A percentile compares a stretch with the other conserved stretches of the same genome.
These are phyloP conservation scores for Cyphomyrus discorhynchus DNA, from an alignment of 2,113 vertebrate genomes.

Conservation along the genomic window DNA sequence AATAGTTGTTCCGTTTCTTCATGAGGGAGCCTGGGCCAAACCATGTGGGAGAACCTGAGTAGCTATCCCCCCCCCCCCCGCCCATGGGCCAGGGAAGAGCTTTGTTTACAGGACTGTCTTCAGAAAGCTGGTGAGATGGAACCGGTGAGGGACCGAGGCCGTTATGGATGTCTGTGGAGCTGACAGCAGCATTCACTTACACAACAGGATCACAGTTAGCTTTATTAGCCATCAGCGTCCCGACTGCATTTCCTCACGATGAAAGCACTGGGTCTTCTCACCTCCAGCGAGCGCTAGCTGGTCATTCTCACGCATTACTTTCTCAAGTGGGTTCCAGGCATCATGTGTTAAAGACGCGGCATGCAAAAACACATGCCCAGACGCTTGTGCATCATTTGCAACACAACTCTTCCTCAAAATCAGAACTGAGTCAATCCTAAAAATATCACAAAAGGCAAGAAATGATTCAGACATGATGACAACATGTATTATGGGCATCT, in stretches of 20 bases:
- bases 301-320: neutral
- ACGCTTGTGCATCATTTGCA: neutral
- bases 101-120: conserved; percentile 1
- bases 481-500: neutral
- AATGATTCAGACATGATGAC: neutral
- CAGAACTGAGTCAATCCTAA: neutral
- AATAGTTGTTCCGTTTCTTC: neutral
- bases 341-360: neutral
- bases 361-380: neutral
- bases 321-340: neutral
- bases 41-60: neutral
- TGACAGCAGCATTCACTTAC: neutral
- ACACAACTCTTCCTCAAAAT: neutral
- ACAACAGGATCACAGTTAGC: neutral
- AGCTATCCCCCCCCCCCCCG: neutral
- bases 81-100: neutral
- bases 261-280: neutral
- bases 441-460: neutral
- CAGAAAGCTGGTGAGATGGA: neutral
- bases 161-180: conserved; percentile 8
- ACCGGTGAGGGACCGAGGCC: neutral
- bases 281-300: neutral
- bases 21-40: neutral
- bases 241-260: neutral
- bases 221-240: neutral